Evolutionary conservation across 2,797 vertebrate genomes (phyloP).

Genomic region (Yasuhikotakia modesta): DNA sequence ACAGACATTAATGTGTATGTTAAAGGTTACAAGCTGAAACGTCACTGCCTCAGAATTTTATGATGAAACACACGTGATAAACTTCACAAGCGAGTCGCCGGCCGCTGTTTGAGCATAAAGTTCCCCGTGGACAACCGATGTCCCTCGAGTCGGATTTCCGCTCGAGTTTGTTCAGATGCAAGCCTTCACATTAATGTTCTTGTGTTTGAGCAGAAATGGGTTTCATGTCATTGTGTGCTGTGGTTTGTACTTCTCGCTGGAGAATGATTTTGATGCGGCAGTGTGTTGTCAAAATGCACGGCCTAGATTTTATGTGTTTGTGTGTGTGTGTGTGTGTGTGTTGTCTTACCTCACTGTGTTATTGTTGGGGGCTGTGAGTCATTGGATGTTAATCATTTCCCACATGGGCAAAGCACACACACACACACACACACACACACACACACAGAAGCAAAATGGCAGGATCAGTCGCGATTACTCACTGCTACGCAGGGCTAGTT

Average conservation of each 20-base stretch:
- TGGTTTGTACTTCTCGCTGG: conserved; percentile 33
- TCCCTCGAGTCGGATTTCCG: conserved; percentile 21
- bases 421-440: conserved; percentile 30
- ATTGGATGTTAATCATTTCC: conserved; percentile 81
- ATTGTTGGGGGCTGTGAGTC: conserved; percentile 65
- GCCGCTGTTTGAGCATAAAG: conserved; percentile 33
- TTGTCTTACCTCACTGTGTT: conserved; percentile 49
- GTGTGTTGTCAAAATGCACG: conserved; percentile 42
- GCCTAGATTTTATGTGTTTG: conserved; percentile 44
- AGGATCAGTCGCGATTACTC: conserved; percentile 67
- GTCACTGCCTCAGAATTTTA: conserved; percentile 1
- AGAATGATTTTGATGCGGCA: conserved; percentile 20
- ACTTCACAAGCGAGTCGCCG: conserved; percentile 12
- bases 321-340: too few species aligned
- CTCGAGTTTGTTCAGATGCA: conserved; percentile 27
- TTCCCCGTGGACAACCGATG: conserved; percentile 18
- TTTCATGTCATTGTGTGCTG: conserved; percentile 20
- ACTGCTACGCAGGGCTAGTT: conserved; percentile 68
- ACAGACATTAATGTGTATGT: background rate
- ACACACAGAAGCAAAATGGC: conserved; percentile 48
- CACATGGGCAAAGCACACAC: conserved; percentile 65
- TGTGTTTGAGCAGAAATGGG: conserved; percentile 8
- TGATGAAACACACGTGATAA: conserved; percentile 17
- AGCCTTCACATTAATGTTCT: conserved; percentile 12
- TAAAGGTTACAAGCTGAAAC: conserved; percentile 26